Base-by-base conservation (phyloP, 2,888 invertebrate genomes). In the Scaptomyza polygonia region DNA sequence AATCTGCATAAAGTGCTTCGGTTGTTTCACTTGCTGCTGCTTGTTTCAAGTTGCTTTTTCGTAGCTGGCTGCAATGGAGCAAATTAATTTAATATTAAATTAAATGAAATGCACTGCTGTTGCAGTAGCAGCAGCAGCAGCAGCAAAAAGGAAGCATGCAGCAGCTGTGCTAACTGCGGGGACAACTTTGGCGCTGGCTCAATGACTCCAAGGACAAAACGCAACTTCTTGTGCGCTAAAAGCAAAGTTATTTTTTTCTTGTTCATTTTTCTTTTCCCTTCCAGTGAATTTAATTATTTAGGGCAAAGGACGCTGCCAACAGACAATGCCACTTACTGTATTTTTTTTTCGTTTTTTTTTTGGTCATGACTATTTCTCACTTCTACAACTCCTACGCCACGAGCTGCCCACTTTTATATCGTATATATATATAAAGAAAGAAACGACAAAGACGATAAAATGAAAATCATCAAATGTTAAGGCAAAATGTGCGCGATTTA, bases 41-140 rank as follows among this genome's bases (percentile, higher is more conserved):
- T 62, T 55, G 44, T 42, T 32, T 52, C 32, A 12, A 21, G 32
- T 47, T 43, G 14, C 29, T 32, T 21, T 21, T 18, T 48, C 8
- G 39, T 7, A 9, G 4, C 16, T 9, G 5, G 14, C 48, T 71
- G 75, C 72, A 72, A 69, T 79, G 67, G 52, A 61, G 76, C 79
- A 83, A 85, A 85, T 85, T 82, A 85, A 85, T 82, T 85, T 85
- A 79, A 77, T 79, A 82, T 77, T 71, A 82, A 85, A 82, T 79
- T 82, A 79, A 83, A 82, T 77, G 72, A 82, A 82, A 79, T 63
- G 80, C 75, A 74, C 43, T 68, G 64, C 68, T 59, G 58, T 64
- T 59, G 57, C 9, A 12, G 30, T 12, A 61, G 36, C 9, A 39
- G 34, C 48, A 44, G 65, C 55, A 53, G 53, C 66, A 12, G 30